These are phyloP conservation scores for Orthosia incerta DNA, from an alignment of 2,888 invertebrate species.

Conservation along the genomic window DNA sequence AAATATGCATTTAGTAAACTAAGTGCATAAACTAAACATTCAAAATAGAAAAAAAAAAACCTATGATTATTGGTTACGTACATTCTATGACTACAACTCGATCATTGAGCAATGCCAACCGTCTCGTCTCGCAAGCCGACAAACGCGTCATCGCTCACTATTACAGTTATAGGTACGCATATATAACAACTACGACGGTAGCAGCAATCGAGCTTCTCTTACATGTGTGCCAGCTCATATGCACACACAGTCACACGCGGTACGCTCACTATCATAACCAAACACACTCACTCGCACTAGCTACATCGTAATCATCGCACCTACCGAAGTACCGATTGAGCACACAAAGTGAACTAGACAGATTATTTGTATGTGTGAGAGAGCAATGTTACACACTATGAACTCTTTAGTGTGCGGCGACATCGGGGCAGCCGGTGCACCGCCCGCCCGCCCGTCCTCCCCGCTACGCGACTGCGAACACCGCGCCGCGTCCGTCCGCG, in stretches of 20 bases:
- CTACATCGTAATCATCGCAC: slow-evolving; percentile 79
- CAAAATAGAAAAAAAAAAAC: slow-evolving; percentile 22
- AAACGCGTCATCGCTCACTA: slow-evolving; percentile 90
- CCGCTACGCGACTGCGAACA: slow-evolving; percentile 89
- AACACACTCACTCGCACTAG: slow-evolving; percentile 78
- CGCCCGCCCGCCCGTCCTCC: slow-evolving; percentile 85
- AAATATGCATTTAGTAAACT: neutral
- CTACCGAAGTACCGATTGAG: slow-evolving; percentile 80
- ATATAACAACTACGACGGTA: slow-evolving; percentile 84
- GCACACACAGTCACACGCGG: slow-evolving; percentile 79
- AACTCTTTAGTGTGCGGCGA: slow-evolving; percentile 83
- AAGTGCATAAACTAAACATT: neutral
- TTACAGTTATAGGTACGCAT: slow-evolving; percentile 89
- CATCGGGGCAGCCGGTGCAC: slow-evolving; percentile 90
- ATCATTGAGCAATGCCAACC: slow-evolving; percentile 91
- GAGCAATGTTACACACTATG: slow-evolving; percentile 76
- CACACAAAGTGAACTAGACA: slow-evolving; percentile 88
- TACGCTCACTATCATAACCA: slow-evolving; percentile 78
- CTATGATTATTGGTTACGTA: slow-evolving; percentile 78
- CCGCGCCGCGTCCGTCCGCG: slow-evolving; percentile 87
- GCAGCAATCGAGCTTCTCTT: slow-evolving; percentile 86
- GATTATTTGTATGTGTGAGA: slow-evolving; percentile 81
- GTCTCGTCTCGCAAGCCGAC: slow-evolving; percentile 90
- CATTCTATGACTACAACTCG: slow-evolving; percentile 87
- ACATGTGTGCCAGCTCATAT: slow-evolving; percentile 82